Evolutionary conservation across 2,888 invertebrate genomes (phyloP), one percentile per base, ranked within the genome.

Genomic region (Capitulum mitella): DNA sequence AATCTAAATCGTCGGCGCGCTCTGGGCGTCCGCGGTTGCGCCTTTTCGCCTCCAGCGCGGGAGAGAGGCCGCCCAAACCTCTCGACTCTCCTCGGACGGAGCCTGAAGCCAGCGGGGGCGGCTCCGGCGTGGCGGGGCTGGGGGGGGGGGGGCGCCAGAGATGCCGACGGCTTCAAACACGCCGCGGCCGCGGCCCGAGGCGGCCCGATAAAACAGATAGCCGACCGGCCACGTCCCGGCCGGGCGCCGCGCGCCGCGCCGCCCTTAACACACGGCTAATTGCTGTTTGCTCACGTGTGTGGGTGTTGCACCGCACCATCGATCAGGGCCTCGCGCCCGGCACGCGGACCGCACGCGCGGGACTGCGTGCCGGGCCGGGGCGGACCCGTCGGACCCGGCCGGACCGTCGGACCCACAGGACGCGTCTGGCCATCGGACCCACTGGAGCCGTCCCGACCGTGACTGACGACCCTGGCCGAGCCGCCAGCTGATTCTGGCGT

Each of bases 271-370:
- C 70, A 1, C 34, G 34, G 3, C 70, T 70, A 70, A 70, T 70
- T 70, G 70, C 29, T 70, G 70, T 70, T 70, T 70, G 70, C 70
- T 37, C 37, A 70, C 70, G 70, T 37, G 70, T 37, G 70, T 34
- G 70, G 70, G 70, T 70, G 70, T 70, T 70, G 70, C 70, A 70
- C 37, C 19, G 1, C 8, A 16, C 22, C 70, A 70, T 70, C 70
- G 70, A 37, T 70, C 70, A 70, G 16, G 61, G 64, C 37, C 70
- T 10, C 70, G 70, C 32, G 70, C 29, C 3, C 19, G 29, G 70
- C 70, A 70, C 70, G 70, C 37, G 70, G 37, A 22, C 26, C 61
- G 61, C 61, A 61, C 61, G 61, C 61, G 61, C 51, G 51, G 22
- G 54, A 54, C 22, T 6, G 58, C 58, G 19, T 29, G 58, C n/a